Evolutionary conservation across 2,888 invertebrate genomes (phyloP), one percentile per base, ranked within the genome.

Genomic region (Pseudococcus jackbeardsleyi): DNA sequence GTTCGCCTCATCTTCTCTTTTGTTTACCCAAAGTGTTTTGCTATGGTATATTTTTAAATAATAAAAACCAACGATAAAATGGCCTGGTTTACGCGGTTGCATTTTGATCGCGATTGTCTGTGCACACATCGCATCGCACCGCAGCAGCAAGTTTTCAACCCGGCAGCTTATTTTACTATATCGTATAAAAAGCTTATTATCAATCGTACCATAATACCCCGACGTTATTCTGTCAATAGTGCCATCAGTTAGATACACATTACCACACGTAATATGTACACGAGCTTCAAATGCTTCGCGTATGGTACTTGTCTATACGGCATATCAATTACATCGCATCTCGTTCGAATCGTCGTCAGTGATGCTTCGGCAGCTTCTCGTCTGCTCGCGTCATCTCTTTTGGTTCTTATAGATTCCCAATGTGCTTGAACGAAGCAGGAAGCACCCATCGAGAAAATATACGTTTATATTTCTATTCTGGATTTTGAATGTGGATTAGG

Each of bases 1-100:
- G 5, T 42, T 42, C 42, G 42, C 42, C 42, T 42, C 9, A 6
- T 6, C 42, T 33, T 42, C 42, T 82, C 79, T 82, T 82, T 46
- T 82, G 79, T 82, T 82, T 82, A 82, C 79, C 22, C 79, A 46
- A 82, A 82, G 19, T 46, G 46, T 72, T 82, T 82, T 82, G 50
- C 15, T 50, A 9, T 42, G 79, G 79, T 46, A 82, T 82, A 82
- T 82, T 82, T 82, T 82, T 42, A 82, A 82, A 46, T 46, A 82
- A 82, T 46, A 46, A 82, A 82, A 82, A 77, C 72, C 72, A 1
- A 17, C 72, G 64, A 72, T 72, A 72, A 72, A 72, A 72, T 72
- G 72, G 33, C 33, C 72, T 33, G 72, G 72, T 72, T 42, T 72
- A 72, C 72, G 72, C 26, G 72, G 72, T 72, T 72, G 72, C 72